Percentiles rank a stretch among this genome's conserved stretches.
Conservation (phyloP, 2,113 vertebrate genomes). For the Perognathus longimembris region DNA sequence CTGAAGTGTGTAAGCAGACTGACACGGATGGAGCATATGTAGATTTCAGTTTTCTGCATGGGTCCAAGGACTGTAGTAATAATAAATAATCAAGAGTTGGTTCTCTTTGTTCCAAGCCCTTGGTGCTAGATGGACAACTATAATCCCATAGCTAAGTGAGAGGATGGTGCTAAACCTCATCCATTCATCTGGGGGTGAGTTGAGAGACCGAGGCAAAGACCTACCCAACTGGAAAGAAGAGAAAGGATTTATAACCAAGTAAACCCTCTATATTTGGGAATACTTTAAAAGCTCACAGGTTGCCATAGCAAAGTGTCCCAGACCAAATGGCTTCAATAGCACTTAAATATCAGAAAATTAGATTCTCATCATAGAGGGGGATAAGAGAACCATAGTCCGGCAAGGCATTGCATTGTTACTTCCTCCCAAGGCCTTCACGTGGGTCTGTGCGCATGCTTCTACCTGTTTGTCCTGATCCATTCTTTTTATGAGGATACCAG, state of each 20-base stretch:
- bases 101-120: background rate
- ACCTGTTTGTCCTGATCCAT: background rate
- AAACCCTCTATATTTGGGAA: background rate
- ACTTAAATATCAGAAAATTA: background rate
- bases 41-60: constrained; percentile 43
- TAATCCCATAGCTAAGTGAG: background rate
- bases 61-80: constrained; percentile 19
- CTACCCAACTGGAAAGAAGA: background rate
- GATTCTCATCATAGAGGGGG: background rate
- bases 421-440: background rate
- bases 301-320: background rate
- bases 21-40: constrained; percentile 22
- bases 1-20: background rate
- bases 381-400: background rate
- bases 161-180: background rate
- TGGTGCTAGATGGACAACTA: background rate
- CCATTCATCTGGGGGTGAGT: too few species aligned
- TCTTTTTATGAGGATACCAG: background rate
- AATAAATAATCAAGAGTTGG: constrained; percentile 27
- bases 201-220: background rate
- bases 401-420: background rate
- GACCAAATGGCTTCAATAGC: background rate
- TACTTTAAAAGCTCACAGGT: background rate
- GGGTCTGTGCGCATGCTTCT: too few species aligned
- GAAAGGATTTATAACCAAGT: background rate